Evolutionary conservation across 2,888 invertebrate genomes (phyloP), one percentile per base, ranked within the genome.

Genomic region (Lepidonotus clava): DNA sequence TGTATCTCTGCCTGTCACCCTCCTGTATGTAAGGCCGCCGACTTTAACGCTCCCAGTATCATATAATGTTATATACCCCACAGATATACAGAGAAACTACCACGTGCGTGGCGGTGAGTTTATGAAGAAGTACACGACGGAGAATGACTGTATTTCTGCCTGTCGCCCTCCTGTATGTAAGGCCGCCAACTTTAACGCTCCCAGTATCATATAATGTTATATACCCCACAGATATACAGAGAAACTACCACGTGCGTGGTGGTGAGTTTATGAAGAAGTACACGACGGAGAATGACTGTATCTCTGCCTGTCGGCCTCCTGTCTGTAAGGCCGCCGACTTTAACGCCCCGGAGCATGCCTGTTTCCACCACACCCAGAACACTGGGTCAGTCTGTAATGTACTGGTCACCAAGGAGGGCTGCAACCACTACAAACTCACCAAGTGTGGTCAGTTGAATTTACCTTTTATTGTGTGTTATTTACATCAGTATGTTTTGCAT

Each of bases 361-460:
- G 76, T n/a, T 76, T 76, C 38, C 76, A 76, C 76, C 76, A 76
- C 41, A 76, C 76, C 1, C 8, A 14, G 2, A 21, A n/a, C 18
- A 76, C 76, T 18, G 0, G 21, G 24, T 76, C 76, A 5, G 76
- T 21, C 6, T 76, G 76, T 76, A 76, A 76, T 40, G 76, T 76
- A 21, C 76, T 76, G 8, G 76, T 76, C 6, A 76, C 76, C 2
- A 76, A 76, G 38, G 38, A 76, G 41, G 76, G 36, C 36, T 76
- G 76, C 28, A 76, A 36, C 76, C 76, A 76, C 76, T 76, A 76
- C 41, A 76, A 76, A 76, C 41, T 76, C 21, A 11, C 11, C 6
- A 34, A 34, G 18, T 76, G 76, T 76, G 38, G 76, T 76, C 34
- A 76, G 76, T 28, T n/a, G n/a, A n/a, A n/a, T n/a, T n/a, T n/a